Conservation (phyloP, 2,113 vertebrate genomes). For the Onychostruthus taczanowskii region DNA sequence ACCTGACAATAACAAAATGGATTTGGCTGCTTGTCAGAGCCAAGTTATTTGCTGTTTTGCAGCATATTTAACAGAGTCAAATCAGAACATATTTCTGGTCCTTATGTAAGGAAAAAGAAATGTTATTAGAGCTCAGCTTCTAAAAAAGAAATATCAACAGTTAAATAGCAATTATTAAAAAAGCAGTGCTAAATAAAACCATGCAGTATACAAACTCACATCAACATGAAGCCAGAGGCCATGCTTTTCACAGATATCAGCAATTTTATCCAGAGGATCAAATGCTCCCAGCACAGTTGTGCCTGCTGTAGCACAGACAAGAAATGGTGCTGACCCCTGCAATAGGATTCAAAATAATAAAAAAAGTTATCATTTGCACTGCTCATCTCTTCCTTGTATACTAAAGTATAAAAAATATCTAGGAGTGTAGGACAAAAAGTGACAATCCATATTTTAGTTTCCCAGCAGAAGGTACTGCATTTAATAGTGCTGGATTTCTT, state of each 20-base stretch:
- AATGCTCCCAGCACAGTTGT: conserved; percentile 85
- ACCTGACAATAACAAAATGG: not conserved
- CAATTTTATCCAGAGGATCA: conserved; percentile 81
- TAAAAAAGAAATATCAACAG: not conserved
- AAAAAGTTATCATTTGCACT: not conserved
- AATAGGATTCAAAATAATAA: conserved; percentile 35
- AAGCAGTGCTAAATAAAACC: not conserved
- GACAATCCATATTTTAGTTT: not conserved
- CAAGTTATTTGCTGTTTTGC: not conserved
- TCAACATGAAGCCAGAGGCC: conserved; percentile 84
- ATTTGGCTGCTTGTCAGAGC: not conserved
- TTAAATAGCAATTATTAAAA: not conserved
- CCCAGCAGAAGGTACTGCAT: not conserved
- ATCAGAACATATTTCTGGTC: not conserved
- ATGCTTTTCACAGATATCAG: conserved; percentile 74
- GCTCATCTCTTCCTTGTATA: not conserved
- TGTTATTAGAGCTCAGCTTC: not conserved
- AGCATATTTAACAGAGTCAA: not conserved
- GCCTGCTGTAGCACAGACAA: conserved; percentile 83
- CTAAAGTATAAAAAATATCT: not conserved
- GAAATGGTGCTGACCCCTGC: conserved; percentile 81
- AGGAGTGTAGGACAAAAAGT: not conserved
- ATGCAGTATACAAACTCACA: conserved; percentile 68
- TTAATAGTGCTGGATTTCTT: not conserved
- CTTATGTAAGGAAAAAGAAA: not conserved